Base-by-base conservation (phyloP, 2,888 invertebrate genomes). In the Gari tellinella region DNA sequence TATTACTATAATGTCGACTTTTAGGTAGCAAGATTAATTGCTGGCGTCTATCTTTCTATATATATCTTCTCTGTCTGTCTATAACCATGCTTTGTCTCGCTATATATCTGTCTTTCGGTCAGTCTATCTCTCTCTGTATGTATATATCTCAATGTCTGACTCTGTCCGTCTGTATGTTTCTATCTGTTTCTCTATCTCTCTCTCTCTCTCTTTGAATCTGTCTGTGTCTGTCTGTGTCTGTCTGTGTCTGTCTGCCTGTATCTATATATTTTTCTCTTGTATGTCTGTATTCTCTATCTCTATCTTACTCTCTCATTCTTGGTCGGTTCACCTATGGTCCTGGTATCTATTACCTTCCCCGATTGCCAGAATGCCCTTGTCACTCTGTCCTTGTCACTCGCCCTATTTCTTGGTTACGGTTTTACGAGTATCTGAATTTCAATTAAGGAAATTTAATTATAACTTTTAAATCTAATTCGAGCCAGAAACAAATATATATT, bases 141-240 rank as follows among this genome's bases (percentile, higher is more conserved):
- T 14, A 19, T 43, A 5, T 43, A 19, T 43, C 43, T 4, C 43
- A 8, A 19, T 43, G 5, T 43, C 15, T 43, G 3, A 43, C 43
- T 14, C 43, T 19, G 40, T 15, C 40, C 15, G 10, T 40, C 40
- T 40, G 17, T 43, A n/a, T 43, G 5, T 19, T 19, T 43, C 10
- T 19, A n/a, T 23, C 4, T 49, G 21, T 7, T 4, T 15, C 51
- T 48, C 48, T 48, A 10, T 48, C 51, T 19, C 25, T 43, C 43
- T 49, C 25, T 49, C 10, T 49, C 25, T 49, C 10, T 49, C 51
- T 49, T 19, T 49, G 4, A 43, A 43, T 31, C 43, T 43, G 43
- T 14, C 43, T 8, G 15, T 43, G 3, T 43, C 7, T 43, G 17
- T 43, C 17, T 12, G 10, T 49, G 51, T 49, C 21, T 19, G 7